Evolutionary conservation across 2,113 vertebrate genomes (phyloP).

Genomic region (Probosciger aterrimus): DNA sequence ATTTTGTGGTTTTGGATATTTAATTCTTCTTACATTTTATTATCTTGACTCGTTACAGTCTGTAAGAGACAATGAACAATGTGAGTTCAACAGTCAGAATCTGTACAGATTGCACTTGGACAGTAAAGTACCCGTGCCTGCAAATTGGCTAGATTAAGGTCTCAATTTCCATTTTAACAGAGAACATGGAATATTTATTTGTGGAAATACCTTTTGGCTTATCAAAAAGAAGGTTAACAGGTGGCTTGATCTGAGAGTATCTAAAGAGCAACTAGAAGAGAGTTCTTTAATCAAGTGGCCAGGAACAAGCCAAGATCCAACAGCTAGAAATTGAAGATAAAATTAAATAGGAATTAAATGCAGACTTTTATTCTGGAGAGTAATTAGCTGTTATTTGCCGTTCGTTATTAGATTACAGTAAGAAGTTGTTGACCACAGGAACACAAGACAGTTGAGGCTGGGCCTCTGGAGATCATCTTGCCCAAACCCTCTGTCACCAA

Average conservation of each 20-base stretch:
- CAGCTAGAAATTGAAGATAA: constrained; percentile 7
- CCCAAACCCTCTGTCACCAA: rapidly evolving
- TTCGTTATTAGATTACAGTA: neutral
- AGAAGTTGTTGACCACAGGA: neutral
- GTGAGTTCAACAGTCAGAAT: neutral
- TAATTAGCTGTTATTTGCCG: constrained; percentile 18
- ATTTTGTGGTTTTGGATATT: neutral
- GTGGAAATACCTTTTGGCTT: constrained; percentile 41
- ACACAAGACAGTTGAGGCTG: neutral
- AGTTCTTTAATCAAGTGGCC: constrained; percentile 48
- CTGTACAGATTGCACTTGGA: neutral
- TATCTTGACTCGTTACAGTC: neutral
- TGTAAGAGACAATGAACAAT: neutral
- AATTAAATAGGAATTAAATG: constrained; percentile 25
- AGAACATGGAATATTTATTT: constrained; percentile 42
- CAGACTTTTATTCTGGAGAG: neutral
- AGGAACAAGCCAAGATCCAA: constrained; percentile 15
- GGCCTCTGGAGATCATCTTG: neutral
- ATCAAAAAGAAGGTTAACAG: constrained; percentile 42
- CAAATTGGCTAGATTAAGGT: constrained; percentile 47
- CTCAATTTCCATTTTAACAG: constrained; percentile 42
- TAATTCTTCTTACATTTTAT: neutral
- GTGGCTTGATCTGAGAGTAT: constrained; percentile 28
- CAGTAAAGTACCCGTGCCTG: neutral
- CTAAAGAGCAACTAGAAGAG: neutral